Conservation (phyloP, 2,113 vertebrate species). For the Misgurnus mizolepis region DNA sequence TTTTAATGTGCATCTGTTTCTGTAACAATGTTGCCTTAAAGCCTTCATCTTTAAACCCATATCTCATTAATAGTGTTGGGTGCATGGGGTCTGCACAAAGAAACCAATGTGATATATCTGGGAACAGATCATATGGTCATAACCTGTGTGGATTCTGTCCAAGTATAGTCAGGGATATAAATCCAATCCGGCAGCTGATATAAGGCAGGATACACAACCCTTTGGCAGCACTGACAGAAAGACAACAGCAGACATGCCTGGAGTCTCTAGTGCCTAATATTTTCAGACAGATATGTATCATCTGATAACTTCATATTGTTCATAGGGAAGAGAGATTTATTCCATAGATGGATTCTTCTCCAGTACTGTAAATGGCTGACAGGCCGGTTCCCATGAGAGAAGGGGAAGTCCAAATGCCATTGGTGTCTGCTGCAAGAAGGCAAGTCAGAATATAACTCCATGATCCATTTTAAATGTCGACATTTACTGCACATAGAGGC, state of each 20-base stretch:
- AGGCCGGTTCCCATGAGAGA: conserved; percentile 12
- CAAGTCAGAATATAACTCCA: conserved; percentile 12
- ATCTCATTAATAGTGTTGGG: neutral
- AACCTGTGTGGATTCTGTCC: neutral
- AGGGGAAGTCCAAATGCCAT: conserved; percentile 22
- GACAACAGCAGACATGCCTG: conserved; percentile 3
- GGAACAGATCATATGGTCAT: conserved; percentile 6
- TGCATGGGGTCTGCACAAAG: neutral
- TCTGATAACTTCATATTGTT: conserved; percentile 35
- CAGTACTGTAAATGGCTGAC: conserved; percentile 11
- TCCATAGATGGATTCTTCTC: conserved; percentile 26
- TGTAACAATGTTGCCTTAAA: neutral
- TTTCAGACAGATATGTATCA: conserved; percentile 39
- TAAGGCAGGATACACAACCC: conserved; percentile 23
- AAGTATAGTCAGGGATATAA: conserved; percentile 32
- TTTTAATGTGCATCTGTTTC: neutral
- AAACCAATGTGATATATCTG: neutral
- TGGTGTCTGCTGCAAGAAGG: neutral
- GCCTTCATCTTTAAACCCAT: neutral
- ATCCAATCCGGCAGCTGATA: conserved; percentile 41
- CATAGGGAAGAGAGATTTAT: conserved; percentile 5
- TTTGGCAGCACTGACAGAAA: conserved; percentile 19
- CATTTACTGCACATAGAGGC: neutral
- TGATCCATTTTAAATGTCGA: conserved; percentile 14
- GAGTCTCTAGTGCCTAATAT: conserved; percentile 22